A percentile compares a stretch with the other conserved stretches of the same genome.
Conservation (phyloP, 2,113 vertebrate species). For the Aythya baeri region DNA sequence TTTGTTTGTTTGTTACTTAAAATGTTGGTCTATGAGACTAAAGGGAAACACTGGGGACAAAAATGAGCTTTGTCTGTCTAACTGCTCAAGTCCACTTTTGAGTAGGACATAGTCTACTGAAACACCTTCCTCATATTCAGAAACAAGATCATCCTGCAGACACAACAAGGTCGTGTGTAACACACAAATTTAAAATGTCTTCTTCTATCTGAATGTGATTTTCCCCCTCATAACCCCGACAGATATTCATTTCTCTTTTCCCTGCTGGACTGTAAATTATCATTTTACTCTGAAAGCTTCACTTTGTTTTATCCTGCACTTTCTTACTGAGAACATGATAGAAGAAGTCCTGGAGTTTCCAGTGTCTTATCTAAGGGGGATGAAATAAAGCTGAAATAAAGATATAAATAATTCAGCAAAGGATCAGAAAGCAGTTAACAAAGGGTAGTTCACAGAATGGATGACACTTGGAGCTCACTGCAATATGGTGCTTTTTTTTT, state of each 20-base stretch:
- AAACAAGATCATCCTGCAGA: background rate
- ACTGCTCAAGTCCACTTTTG: background rate
- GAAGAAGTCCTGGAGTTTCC: background rate
- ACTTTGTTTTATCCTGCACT: background rate
- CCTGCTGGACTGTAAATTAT: background rate
- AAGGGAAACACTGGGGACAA: background rate
- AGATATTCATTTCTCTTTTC: background rate
- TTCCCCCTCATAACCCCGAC: background rate
- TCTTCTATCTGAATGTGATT: background rate
- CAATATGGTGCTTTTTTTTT: background rate
- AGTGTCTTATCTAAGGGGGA: background rate
- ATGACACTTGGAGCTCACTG: background rate
- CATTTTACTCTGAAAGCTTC: background rate
- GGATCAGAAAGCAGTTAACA: background rate
- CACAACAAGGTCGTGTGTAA: background rate
- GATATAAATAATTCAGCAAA: background rate
- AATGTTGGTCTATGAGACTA: accelerated
- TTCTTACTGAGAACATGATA: background rate
- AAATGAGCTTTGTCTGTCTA: background rate
- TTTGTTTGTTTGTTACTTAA: background rate
- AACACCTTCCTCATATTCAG: background rate
- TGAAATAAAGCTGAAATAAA: background rate
- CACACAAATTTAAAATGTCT: background rate
- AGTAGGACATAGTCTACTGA: background rate
- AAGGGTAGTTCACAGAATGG: background rate